phyloP scores from a whole-genome alignment of 2,797 vertebrate genomes.

The Enteromius fasciolatus region DNA sequence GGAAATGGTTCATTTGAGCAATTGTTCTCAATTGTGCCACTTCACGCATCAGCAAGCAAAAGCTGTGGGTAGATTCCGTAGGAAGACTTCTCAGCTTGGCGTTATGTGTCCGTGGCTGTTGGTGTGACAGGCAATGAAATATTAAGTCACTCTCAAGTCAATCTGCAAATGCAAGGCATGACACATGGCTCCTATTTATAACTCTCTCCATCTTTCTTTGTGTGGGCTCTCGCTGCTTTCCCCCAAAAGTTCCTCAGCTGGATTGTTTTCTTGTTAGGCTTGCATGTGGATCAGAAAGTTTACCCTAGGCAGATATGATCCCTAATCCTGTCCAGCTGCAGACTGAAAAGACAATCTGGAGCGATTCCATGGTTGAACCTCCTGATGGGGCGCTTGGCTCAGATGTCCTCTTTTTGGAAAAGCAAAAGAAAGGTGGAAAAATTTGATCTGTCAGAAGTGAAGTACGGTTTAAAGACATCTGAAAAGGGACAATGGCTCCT shows the following conservation, averaged over 20 bases:
- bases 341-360: conserved; percentile 79
- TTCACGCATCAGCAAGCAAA: conserved; percentile 74
- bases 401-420: conserved; percentile 69
- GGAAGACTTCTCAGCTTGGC: conserved; percentile 64
- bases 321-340: conserved; percentile 78
- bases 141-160: conserved; percentile 71
- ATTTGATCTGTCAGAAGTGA: conserved; percentile 25
- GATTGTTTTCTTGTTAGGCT: conserved; percentile 64
- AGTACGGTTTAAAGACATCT: conserved; percentile 15
- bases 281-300: conserved; percentile 71
- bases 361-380: conserved; percentile 70
- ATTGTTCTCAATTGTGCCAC: conserved; percentile 59
- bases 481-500: conserved; percentile 26
- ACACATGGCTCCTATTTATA: conserved; percentile 47
- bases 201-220: conserved; percentile 56
- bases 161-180: conserved; percentile 45
- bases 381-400: conserved; percentile 70
- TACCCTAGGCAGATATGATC: conserved; percentile 75
- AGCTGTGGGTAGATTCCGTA: conserved; percentile 73
- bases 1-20: conserved; percentile 73
- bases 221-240: conserved; percentile 22
- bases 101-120: conserved; percentile 68
- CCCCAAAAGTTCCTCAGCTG: conserved; percentile 59
- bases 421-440: conserved; percentile 62
- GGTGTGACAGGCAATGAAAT: conserved; percentile 71